Percentiles rank a stretch among this genome's conserved stretches.
phyloP scores from a whole-genome alignment of 2,888 invertebrate genomes.

The Metellina segmentata region DNA sequence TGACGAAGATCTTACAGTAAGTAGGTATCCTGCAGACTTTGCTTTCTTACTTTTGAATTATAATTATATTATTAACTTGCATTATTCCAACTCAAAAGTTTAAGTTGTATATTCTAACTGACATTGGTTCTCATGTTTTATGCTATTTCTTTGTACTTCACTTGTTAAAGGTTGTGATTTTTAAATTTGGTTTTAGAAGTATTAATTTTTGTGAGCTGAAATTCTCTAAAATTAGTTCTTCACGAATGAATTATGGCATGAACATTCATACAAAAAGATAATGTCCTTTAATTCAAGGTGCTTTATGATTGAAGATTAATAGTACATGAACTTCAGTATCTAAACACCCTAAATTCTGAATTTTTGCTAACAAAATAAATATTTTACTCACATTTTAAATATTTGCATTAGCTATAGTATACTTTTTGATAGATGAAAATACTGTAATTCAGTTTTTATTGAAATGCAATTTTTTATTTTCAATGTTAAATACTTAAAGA shows the following conservation, averaged over 20 bases:
- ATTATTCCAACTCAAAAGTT: too few relatives aligned
- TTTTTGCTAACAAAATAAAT: too few relatives aligned
- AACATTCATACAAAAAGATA: too few relatives aligned
- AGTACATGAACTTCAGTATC: too few relatives aligned
- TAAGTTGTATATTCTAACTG: background rate
- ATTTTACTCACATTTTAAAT: too few relatives aligned
- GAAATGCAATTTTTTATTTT: conserved; percentile 3
- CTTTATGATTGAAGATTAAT: too few relatives aligned
- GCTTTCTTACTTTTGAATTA: conserved; percentile 9
- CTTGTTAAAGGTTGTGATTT: too few relatives aligned
- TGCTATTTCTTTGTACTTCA: background rate
- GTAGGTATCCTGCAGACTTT: conserved; percentile 63
- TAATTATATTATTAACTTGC: background rate
- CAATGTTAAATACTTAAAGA: too few relatives aligned
- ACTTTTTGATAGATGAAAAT: background rate
- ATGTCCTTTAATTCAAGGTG: too few relatives aligned
- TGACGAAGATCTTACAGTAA: conserved; percentile 88
- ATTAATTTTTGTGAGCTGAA: background rate
- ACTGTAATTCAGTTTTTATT: background rate
- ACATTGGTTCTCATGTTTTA: background rate
- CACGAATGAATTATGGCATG: too few relatives aligned
- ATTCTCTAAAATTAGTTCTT: too few relatives aligned
- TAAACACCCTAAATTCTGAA: too few relatives aligned
- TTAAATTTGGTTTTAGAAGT: background rate
- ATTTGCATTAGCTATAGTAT: background rate